These are phyloP conservation scores for Leucophora obtusa DNA, from an alignment of 2,888 invertebrate species.

Conservation along the genomic window DNA sequence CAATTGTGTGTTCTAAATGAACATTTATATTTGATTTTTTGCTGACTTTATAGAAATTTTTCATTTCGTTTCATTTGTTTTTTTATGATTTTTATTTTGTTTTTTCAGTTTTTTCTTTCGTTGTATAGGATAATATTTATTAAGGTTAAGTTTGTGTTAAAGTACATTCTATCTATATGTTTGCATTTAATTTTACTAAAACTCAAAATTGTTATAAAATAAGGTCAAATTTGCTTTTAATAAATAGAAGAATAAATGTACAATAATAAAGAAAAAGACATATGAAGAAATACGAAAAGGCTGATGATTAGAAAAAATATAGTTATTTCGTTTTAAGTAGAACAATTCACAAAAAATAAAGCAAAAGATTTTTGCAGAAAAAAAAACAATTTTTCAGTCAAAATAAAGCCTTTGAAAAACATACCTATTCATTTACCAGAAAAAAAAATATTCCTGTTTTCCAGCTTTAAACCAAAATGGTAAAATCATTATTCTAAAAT, in stretches of 20 bases:
- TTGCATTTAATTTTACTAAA: conserved; percentile 3
- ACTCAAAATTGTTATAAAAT: conserved; percentile 17
- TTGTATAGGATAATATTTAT: conserved; percentile 34
- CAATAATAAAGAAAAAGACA: not conserved
- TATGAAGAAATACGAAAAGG: not conserved
- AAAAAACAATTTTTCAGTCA: not conserved
- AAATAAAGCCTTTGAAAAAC: no score
- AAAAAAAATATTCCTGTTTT: no score
- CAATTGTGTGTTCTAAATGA: conserved; percentile 31
- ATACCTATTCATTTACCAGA: no score
- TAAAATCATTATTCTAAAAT: no score
- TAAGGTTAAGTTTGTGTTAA: conserved; percentile 19
- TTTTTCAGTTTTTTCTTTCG: conserved; percentile 16
- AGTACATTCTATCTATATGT: not conserved
- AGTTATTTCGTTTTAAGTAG: not conserved
- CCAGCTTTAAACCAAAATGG: no score
- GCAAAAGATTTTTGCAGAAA: no score
- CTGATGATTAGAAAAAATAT: not conserved
- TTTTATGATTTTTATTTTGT: not conserved
- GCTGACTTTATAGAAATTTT: conserved; percentile 26
- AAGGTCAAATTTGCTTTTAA: conserved; percentile 36
- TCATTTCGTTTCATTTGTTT: not conserved
- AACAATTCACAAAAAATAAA: no score
- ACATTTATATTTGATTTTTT: conserved; percentile 33
- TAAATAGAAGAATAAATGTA: conserved; percentile 1